Conservation (phyloP, 2,797 vertebrate genomes). For the Orientallactaga sibirica region DNA sequence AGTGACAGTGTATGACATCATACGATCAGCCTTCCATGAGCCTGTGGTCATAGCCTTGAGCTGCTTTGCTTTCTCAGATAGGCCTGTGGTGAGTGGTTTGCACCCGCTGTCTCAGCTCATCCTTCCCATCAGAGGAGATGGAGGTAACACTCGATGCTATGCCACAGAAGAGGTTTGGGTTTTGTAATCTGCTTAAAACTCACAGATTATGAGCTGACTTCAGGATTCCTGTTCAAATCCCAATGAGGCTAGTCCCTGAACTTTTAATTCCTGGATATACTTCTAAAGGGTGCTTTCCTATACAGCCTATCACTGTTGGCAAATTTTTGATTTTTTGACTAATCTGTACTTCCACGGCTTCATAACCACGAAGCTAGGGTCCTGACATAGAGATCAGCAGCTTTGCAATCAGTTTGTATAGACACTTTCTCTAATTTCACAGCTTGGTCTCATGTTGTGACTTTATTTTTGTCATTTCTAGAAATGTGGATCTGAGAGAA, state of each 20-base stretch:
- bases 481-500: constrained; percentile 97
- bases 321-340: neutral
- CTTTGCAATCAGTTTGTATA: neutral
- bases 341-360: neutral
- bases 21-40: neutral
- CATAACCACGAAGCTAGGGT: neutral
- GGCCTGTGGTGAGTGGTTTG: accelerated
- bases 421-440: neutral
- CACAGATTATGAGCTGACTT: neutral
- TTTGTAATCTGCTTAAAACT: neutral
- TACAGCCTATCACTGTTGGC: neutral
- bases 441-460: neutral
- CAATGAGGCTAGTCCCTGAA: neutral
- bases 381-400: neutral
- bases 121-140: neutral
- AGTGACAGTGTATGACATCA: neutral
- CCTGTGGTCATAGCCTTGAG: neutral
- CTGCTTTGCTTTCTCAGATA: neutral
- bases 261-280: neutral
- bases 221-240: neutral
- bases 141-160: neutral
- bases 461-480: constrained; percentile 77
- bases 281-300: constrained; percentile 9
- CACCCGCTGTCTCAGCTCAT: neutral
- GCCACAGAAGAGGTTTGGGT: neutral